A percentile compares a stretch with the other conserved stretches of the same genome.
These are phyloP conservation scores for Spodoptera picta DNA, from an alignment of 2,888 invertebrate genomes.

Conservation along the genomic window DNA sequence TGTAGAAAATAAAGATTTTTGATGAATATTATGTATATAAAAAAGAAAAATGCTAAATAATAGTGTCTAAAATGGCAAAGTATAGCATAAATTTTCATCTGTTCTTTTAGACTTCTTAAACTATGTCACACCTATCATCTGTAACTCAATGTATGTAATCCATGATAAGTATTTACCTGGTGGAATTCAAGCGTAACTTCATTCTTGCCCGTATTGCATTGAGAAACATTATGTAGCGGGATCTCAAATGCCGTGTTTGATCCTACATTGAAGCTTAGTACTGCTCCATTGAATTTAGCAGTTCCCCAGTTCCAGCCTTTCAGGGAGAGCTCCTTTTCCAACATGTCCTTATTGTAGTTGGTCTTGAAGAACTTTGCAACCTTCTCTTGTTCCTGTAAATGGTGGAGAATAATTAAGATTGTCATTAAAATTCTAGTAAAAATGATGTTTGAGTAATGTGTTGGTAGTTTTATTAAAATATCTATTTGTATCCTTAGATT, in stretches of 20 bases:
- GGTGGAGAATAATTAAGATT: background rate
- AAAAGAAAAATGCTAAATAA: too few relatives aligned
- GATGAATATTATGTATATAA: too few relatives aligned
- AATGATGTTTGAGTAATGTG: too few relatives aligned
- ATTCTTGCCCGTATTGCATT: slow-evolving; percentile 98
- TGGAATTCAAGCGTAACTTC: slow-evolving; percentile 99
- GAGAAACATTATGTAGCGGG: slow-evolving; percentile 98
- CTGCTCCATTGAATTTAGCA: slow-evolving; percentile 96
- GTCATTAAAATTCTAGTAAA: too few relatives aligned
- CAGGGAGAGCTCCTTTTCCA: slow-evolving; percentile 96
- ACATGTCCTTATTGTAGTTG: slow-evolving; percentile 95
- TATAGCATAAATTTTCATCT: too few relatives aligned
- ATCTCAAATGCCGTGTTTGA: slow-evolving; percentile 97
- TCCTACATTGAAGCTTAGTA: slow-evolving; percentile 95
- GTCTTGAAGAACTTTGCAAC: slow-evolving; percentile 95
- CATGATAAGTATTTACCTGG: slow-evolving; percentile 88
- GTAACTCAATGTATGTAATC: too few relatives aligned
- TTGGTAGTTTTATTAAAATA: too few relatives aligned
- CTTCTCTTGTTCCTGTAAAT: slow-evolving; percentile 96
- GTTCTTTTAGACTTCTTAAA: too few relatives aligned
- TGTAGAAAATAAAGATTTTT: too few relatives aligned
- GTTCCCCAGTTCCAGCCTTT: slow-evolving; percentile 99
- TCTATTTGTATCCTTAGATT: too few relatives aligned
- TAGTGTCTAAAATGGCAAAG: too few relatives aligned
- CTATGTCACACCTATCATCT: too few relatives aligned